Conservation (phyloP, 2,113 vertebrate genomes). For the Python bivittatus region DNA sequence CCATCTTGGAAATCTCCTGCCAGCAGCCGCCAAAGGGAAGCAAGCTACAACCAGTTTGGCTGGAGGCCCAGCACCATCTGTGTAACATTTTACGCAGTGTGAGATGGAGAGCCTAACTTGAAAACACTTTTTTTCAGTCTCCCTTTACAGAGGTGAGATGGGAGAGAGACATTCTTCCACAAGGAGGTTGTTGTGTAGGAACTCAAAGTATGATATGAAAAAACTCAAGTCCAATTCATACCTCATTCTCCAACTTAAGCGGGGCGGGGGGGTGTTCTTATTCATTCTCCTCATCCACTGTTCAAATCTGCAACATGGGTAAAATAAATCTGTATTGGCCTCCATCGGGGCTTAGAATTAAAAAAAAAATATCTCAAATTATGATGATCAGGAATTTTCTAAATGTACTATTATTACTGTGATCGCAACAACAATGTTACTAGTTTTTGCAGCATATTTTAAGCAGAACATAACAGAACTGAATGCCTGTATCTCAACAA, state of each 20-base stretch:
- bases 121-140: conserved; percentile 52
- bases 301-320: background rate
- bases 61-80: conserved; percentile 69
- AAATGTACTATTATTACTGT: background rate
- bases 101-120: conserved; percentile 66
- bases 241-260: background rate
- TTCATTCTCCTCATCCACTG: no score
- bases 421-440: background rate
- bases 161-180: background rate
- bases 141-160: conserved; percentile 15
- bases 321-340: background rate
- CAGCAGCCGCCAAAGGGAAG: conserved; percentile 68
- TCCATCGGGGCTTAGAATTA: background rate
- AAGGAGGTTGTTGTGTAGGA: background rate
- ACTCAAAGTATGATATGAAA: background rate
- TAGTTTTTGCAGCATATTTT: background rate
- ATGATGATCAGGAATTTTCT: background rate
- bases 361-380: background rate
- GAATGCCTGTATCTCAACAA: background rate
- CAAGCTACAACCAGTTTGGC: conserved; percentile 63
- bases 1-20: conserved; percentile 60
- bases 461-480: background rate
- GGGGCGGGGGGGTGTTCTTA: background rate
- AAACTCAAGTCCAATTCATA: background rate
- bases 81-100: conserved; percentile 49